Base-by-base conservation (phyloP, 2,888 invertebrate genomes). In the Orchestes rusci region DNA sequence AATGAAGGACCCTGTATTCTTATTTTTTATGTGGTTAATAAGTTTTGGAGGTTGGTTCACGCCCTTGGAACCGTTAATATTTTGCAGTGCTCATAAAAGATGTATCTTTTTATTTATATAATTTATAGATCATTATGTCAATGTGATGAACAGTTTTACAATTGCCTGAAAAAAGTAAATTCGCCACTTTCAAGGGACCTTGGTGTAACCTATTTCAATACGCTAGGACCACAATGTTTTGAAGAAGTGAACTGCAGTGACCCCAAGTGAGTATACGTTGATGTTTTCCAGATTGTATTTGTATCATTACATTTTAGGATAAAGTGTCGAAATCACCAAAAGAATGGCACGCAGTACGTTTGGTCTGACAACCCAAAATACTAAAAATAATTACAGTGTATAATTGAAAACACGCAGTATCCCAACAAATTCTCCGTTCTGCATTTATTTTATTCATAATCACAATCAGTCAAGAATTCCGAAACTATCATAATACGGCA, bases 211-310 rank as follows among this genome's bases (percentile, higher is more conserved):
- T 87, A 82, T 68, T 87, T 87, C 69, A 82, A 82, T 58, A 70
- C 85, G 50, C 68, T 85, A 29, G 75, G 78, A 1, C 82, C 82
- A 0, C 78, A 82, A 61, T 87, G 86, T 65, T 84, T 84, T 65
- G 68, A 75, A 20, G n/a, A 19, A 8, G 45, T 45, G 4, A 16
- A 39, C 17, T 45, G 45, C 27, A 45, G 45, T 34, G 23, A 29
- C 17, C 17, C 38, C 3, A 31, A 12, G 43, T 43, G 32, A 43
- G 38, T 30, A 30, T 36, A 12, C 7, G 10, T 37, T 37, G 16
- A 16, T 27, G 8, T 37, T 13, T 66, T 70, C 0, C 8, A n/a
- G 5, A 30, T 30, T 30, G 13, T 70, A 69, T 54, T 72, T 69
- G 62, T 20, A 19, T 19, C 17, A 16, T 33, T 33, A 5, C 13